Evolutionary conservation across 2,888 invertebrate species (phyloP), one percentile per base, ranked within the genome.

Genomic region (Phanerotoma sp.): DNA sequence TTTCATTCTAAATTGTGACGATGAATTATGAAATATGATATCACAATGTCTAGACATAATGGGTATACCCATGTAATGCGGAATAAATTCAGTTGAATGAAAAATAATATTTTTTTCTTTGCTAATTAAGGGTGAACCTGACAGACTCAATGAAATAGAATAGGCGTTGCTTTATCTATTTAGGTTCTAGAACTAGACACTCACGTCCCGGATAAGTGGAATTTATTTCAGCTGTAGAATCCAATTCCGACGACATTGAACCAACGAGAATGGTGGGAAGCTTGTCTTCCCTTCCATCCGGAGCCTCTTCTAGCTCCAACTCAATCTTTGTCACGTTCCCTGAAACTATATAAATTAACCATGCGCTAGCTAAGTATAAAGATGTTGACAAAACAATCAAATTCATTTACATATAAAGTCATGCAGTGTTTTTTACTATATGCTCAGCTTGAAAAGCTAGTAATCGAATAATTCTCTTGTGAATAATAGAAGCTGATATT

Each of bases 251-350:
- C 51, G 73, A 66, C 60, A 70, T 63, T 44, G 72, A 67, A 18
- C 66, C 70, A 59, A 66, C 64, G 46, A 69, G 60, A 56, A 68
- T 64, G 15, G 66, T 56, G 47, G 69, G 66, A 41, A 68, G 62
- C 55, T 62, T 61, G 56, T 61, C 63, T 42, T 68, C 63, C 51
- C 58, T 59, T 42, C 57, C 54, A 49, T 70, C 67, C 22, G 73
- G 69, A 66, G 72, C 69, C 51, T 74, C 73, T 33, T 71, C 66
- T 35, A 73, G 66, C 68, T 69, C 71, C 67, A 73, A 57, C 54
- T 73, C 73, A 57, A 73, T 73, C 60, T 72, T 70, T 47, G 72
- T 74, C 68, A 74, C 71, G 66, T 66, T 60, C 49, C 67, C 73
- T 54, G 20, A 50, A 32, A 40, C 20, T 38, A 40, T 51, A 41